phyloP scores from a whole-genome alignment of 64 coral and sea anemone species.

The Hydrozoanthus tunicans region DNA sequence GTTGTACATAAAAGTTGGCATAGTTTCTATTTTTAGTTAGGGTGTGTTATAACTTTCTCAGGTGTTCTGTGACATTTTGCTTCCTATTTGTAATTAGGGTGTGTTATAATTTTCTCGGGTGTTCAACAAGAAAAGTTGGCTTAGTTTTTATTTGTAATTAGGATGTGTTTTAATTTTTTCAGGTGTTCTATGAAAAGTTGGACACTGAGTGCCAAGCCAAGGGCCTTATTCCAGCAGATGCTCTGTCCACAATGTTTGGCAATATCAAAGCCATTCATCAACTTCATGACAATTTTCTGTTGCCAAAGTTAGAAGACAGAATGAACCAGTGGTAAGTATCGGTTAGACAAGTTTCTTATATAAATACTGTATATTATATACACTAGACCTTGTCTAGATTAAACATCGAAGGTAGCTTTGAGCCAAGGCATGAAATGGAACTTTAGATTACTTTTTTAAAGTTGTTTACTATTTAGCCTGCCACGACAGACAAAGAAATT shows the following conservation, averaged over 20 bases:
- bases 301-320: conserved; percentile 94
- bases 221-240: conserved; percentile 70
- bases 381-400: background rate
- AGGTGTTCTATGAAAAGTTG: conserved; percentile 83
- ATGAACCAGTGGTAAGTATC: conserved; percentile 88
- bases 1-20: background rate
- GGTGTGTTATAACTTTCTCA: too few species aligned
- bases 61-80: too few species aligned
- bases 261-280: conserved; percentile 91
- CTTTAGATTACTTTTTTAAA: too few species aligned
- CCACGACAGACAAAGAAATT: too few species aligned
- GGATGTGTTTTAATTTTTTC: background rate
- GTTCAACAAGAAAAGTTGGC: too few species aligned
- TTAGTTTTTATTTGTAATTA: too few species aligned
- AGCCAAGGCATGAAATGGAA: too few species aligned
- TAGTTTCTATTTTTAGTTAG: too few species aligned
- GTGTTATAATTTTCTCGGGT: too few species aligned
- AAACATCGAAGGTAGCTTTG: background rate
- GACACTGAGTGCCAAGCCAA: conserved; percentile 79
- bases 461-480: too few species aligned
- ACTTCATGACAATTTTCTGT: conserved; percentile 86
- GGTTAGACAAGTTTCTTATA: background rate
- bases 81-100: too few species aligned
- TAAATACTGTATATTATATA: background rate
- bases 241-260: conserved; percentile 82